These are phyloP conservation scores for Xenopus borealis DNA, from an alignment of 2,113 vertebrate genomes.

Conservation along the genomic window DNA sequence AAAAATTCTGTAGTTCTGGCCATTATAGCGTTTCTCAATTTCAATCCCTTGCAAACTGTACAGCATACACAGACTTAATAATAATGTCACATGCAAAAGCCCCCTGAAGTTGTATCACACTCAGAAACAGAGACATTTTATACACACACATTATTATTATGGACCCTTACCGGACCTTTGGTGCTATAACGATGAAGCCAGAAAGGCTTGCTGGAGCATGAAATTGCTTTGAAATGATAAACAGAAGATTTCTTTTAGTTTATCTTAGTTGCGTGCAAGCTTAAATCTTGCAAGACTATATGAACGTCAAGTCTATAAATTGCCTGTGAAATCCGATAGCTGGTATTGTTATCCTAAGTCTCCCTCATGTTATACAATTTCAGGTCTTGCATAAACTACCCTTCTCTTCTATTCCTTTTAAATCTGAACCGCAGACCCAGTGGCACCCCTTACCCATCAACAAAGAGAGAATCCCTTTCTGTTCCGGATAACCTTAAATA, in stretches of 20 bases:
- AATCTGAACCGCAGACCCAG: not conserved
- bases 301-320: constrained; percentile 48
- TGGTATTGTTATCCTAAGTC: constrained; percentile 46
- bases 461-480: too few relatives aligned
- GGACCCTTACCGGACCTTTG: constrained; percentile 45
- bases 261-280: constrained; percentile 55
- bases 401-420: not conserved
- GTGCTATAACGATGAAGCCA: constrained; percentile 51
- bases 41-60: constrained; percentile 1
- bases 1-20: too few relatives aligned
- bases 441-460: too few relatives aligned
- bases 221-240: constrained; percentile 71
- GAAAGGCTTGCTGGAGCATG: constrained; percentile 56
- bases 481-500: too few relatives aligned
- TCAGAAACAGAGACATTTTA: constrained; percentile 26
- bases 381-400: not conserved
- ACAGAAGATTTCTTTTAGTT: constrained; percentile 56
- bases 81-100: constrained; percentile 14
- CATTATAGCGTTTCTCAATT: not conserved
- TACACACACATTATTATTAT: constrained; percentile 30
- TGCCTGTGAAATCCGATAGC: constrained; percentile 50
- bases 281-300: constrained; percentile 59
- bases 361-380: constrained; percentile 39
- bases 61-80: not conserved
- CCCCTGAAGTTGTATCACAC: constrained; percentile 22